Percentiles rank a stretch among this genome's conserved stretches.
These are phyloP conservation scores for Allygus modestus DNA, from an alignment of 2,888 invertebrate species.

Conservation along the genomic window DNA sequence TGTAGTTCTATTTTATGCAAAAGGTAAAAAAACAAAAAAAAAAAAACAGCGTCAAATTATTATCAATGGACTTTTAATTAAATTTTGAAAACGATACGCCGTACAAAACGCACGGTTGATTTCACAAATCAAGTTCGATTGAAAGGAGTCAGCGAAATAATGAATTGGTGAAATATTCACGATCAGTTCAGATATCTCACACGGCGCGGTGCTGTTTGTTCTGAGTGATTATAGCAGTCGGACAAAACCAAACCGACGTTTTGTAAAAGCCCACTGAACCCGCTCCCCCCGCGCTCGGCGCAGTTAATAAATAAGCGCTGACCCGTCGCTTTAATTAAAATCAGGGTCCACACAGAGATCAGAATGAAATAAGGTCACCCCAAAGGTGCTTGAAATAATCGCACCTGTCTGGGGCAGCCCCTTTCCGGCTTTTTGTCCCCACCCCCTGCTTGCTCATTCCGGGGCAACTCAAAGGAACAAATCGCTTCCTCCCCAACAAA, in stretches of 20 bases:
- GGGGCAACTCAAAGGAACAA: no score
- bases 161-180: not conserved
- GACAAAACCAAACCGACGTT: constrained; percentile 7
- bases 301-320: constrained; percentile 23
- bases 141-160: not conserved
- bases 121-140: not conserved
- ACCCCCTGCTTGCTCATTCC: no score
- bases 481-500: no score
- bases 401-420: not conserved
- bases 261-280: not conserved
- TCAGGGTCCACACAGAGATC: constrained; percentile 14
- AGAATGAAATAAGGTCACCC: constrained; percentile 10
- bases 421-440: constrained; percentile 11
- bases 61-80: not conserved
- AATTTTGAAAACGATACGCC: not conserved
- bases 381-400: constrained; percentile 51
- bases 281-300: not conserved
- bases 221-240: not conserved
- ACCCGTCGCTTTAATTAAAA: constrained; percentile 35
- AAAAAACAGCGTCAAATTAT: not conserved
- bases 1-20: no score
- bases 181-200: not conserved
- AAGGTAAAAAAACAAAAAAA: not conserved
- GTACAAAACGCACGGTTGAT: not conserved
- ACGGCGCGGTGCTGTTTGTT: not conserved